phyloP scores from a whole-genome alignment of 2,113 vertebrate genomes.

The Chrysochloris asiatica region DNA sequence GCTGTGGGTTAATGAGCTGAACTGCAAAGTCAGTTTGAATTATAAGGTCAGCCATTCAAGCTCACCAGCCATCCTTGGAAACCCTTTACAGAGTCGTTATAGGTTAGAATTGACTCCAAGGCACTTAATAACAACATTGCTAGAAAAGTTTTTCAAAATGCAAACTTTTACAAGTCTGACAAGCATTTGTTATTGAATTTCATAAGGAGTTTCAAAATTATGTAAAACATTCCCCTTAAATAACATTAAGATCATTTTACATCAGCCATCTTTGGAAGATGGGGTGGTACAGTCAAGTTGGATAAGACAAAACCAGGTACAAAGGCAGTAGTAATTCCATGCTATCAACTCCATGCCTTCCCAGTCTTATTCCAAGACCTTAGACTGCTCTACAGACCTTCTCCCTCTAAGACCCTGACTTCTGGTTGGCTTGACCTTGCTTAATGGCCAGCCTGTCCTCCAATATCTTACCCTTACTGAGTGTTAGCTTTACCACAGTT shows the following conservation, averaged over 20 bases:
- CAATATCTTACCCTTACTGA: not conserved
- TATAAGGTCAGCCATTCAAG: no score
- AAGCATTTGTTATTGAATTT: conserved; percentile 55
- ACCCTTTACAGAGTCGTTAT: no score
- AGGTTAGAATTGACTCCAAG: no score
- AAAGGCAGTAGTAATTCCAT: not conserved
- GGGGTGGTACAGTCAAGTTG: not conserved
- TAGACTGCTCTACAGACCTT: not conserved
- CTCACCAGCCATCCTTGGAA: no score
- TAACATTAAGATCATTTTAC: conserved; percentile 37
- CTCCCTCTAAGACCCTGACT: not conserved
- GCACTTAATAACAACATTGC: no score
- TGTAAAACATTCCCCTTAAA: conserved; percentile 7
- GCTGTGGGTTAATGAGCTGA: no score
- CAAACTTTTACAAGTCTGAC: conserved; percentile 26
- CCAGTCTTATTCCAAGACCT: not conserved
- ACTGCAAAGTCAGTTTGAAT: no score
- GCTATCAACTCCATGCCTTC: not conserved
- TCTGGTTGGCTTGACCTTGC: conserved; percentile 1
- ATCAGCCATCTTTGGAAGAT: not conserved
- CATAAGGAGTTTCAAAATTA: conserved; percentile 47
- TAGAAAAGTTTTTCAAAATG: conserved; percentile 66
- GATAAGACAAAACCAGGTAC: conserved; percentile 13
- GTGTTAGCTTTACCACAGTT: not conserved
- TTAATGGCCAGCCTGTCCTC: conserved; percentile 6